phyloP scores from a whole-genome alignment of 2,888 invertebrate species.

The Marasmarcha lunaedactyla region DNA sequence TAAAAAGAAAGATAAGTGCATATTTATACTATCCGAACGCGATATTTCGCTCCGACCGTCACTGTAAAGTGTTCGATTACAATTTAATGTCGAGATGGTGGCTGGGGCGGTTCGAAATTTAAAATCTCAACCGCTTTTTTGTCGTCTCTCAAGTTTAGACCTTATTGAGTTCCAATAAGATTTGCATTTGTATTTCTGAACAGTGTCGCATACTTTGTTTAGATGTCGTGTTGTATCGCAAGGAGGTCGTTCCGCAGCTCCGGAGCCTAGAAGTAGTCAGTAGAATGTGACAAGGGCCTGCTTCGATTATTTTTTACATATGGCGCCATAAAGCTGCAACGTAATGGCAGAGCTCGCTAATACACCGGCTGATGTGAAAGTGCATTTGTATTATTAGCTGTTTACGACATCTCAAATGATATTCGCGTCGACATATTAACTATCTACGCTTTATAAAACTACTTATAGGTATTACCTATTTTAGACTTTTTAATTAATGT shows the following conservation, averaged over 20 bases:
- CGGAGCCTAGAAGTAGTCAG: slow-evolving; percentile 39
- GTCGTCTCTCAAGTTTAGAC: slow-evolving; percentile 18
- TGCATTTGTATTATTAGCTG: neutral
- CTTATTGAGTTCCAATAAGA: slow-evolving; percentile 14
- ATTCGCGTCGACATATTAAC: neutral
- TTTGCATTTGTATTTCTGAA: slow-evolving; percentile 9
- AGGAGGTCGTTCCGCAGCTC: slow-evolving; percentile 42
- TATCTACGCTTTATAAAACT: too few relatives aligned
- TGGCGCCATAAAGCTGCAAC: slow-evolving; percentile 29
- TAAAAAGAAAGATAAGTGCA: slow-evolving; percentile 68
- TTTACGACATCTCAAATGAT: neutral
- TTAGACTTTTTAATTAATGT: neutral
- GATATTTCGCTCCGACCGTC: slow-evolving; percentile 61
- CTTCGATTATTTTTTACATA: slow-evolving; percentile 34
- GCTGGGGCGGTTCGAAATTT: slow-evolving; percentile 38
- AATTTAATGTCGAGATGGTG: slow-evolving; percentile 63
- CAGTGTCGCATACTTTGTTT: slow-evolving; percentile 19
- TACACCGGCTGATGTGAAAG: neutral
- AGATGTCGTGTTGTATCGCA: slow-evolving; percentile 24
- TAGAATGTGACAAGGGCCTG: slow-evolving; percentile 32
- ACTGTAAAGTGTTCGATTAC: slow-evolving; percentile 67
- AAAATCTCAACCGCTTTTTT: slow-evolving; percentile 32
- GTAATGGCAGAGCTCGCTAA: slow-evolving; percentile 28
- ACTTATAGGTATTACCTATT: too few relatives aligned
- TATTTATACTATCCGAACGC: slow-evolving; percentile 63